Base-by-base conservation (phyloP, 2,797 vertebrate species). In the Sebastes diploproa region DNA sequence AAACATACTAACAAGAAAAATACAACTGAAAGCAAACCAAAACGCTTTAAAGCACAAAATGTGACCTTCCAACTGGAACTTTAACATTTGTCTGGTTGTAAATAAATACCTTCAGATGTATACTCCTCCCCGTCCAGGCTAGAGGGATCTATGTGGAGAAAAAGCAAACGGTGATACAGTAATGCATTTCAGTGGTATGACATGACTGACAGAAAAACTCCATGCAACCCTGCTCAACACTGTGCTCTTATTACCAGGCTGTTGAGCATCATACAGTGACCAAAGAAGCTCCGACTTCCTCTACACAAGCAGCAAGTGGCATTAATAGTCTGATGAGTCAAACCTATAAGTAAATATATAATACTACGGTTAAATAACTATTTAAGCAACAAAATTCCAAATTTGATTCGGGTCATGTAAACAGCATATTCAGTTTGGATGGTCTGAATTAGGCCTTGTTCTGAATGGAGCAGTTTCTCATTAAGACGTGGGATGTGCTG, bases 71-170 rank as follows among this genome's bases (percentile, higher is more conserved):
- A 70, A 77, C 46, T 87, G 65, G 27, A 65, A 77, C 14, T 73
- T 82, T 65, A 72, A 9, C 80, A 72, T 86, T 83, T 38, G 75
- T 84, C 88, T 84, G 73, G 58, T 71, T 92, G 62, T 83, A 87
- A 86, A 89, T 96, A 96, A 96, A 96, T 96, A 96, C 95, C 95
- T 96, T 96, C 94, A 88, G 94, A 90, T 82, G 95, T 96, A 95
- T 92, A 96, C 74, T 96, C 95, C 88, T 95, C 95, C 92, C 91
- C 94, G 88, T 95, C 95, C 78, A 92, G 95, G 93, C 92, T 88
- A 90, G 92, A 91, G 91, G 93, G 91, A 96, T 96, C 95, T 96
- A 89, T 85, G 86, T 94, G 92, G 88, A 95, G 91, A 96, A 85
- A 94, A 94, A 95, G 91, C 84, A 94, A 81, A 94, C 88, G 93